Conservation (phyloP, 2,888 invertebrate species). For the Ditylenchus weischeri region DNA sequence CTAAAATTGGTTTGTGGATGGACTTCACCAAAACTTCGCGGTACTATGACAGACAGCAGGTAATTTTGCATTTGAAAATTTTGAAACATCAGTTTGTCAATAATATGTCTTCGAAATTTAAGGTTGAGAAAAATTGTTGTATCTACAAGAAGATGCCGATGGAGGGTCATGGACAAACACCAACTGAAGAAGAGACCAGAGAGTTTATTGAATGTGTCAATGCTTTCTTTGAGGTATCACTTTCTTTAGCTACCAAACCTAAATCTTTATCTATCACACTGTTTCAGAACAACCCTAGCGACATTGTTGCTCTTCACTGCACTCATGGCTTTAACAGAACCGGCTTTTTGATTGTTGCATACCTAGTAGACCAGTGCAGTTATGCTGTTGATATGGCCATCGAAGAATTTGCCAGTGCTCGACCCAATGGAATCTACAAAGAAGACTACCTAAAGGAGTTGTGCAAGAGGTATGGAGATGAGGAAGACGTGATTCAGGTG, state of each 20-base stretch:
- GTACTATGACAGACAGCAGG: constrained; percentile 80
- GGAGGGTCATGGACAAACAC: constrained; percentile 79
- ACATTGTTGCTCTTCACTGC: constrained; percentile 75
- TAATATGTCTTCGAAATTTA: constrained; percentile 12
- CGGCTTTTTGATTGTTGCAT: constrained; percentile 88
- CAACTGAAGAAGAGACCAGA: constrained; percentile 77
- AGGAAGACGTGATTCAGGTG: constrained; percentile 64
- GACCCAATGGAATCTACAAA: constrained; percentile 96
- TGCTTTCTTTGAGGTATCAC: constrained; percentile 63
- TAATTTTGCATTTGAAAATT: constrained; percentile 60
- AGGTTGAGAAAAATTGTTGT: constrained; percentile 59
- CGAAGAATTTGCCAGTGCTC: constrained; percentile 69
- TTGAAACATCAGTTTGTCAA: background rate
- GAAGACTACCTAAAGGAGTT: constrained; percentile 86
- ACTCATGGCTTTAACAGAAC: constrained; percentile 98
- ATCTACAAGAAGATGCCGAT: constrained; percentile 71
- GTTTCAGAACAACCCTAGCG: constrained; percentile 39
- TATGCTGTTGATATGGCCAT: constrained; percentile 72
- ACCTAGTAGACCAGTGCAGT: constrained; percentile 73
- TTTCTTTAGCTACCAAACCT: background rate
- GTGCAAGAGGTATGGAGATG: constrained; percentile 76
- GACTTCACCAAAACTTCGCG: constrained; percentile 91
- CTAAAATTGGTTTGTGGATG: constrained; percentile 87
- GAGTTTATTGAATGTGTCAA: constrained; percentile 82
- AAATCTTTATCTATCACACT: background rate